These are phyloP conservation scores for Andinoacara biseriatus DNA, from an alignment of 2,113 vertebrate genomes.

Conservation along the genomic window DNA sequence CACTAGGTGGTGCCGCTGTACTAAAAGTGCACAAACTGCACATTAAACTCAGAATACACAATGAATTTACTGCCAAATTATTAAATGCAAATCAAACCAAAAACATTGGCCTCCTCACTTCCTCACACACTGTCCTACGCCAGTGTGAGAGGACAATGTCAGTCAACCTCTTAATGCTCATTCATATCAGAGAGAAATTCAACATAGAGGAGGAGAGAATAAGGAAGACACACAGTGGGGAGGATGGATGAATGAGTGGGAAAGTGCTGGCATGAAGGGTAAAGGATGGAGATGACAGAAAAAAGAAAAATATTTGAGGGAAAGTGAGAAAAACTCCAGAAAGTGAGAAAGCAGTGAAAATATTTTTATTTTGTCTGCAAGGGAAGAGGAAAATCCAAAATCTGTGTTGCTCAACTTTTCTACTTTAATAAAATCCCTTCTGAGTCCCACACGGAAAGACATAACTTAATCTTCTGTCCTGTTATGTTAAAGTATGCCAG, in stretches of 20 bases:
- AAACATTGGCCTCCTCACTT: background rate
- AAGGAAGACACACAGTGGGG: slow-evolving; percentile 45
- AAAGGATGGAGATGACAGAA: slow-evolving; percentile 3
- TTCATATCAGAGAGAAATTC: slow-evolving; percentile 15
- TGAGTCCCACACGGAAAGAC: too few relatives aligned
- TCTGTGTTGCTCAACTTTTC: too few relatives aligned
- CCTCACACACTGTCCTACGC: background rate
- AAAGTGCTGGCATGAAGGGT: slow-evolving; percentile 14
- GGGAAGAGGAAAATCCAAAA: background rate
- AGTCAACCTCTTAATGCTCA: slow-evolving; percentile 2
- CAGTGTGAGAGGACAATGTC: background rate
- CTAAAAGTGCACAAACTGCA: background rate
- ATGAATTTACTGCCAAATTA: background rate
- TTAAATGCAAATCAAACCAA: background rate
- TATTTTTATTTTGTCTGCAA: background rate
- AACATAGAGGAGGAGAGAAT: slow-evolving; percentile 37
- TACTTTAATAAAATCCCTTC: too few relatives aligned
- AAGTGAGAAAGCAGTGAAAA: background rate
- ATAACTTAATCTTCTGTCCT: too few relatives aligned
- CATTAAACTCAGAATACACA: background rate
- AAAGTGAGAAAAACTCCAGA: slow-evolving; percentile 24
- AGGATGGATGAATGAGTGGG: slow-evolving; percentile 45
- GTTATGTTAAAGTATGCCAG: too few relatives aligned
- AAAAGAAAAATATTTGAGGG: slow-evolving; percentile 1
- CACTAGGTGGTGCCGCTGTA: slow-evolving; percentile 30